Evolutionary conservation across 2,888 invertebrate species (phyloP).

Genomic region (Mesochorus sp.): DNA sequence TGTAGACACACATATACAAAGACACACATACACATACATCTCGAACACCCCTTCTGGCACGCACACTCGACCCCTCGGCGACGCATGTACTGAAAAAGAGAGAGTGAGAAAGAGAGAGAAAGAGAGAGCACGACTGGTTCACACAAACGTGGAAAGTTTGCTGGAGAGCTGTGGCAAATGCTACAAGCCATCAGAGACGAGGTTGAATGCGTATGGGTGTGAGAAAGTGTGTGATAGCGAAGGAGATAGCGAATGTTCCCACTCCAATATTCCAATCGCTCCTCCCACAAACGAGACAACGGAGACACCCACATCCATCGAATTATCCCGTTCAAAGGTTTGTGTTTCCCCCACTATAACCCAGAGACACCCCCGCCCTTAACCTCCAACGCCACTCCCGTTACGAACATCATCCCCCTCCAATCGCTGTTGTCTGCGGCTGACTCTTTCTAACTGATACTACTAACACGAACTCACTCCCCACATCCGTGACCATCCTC

Average conservation of each 20-base stretch:
- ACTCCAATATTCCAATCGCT: slow-evolving; percentile 13
- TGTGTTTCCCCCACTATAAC: slow-evolving; percentile 6
- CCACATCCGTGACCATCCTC: slow-evolving; percentile 6
- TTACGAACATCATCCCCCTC: slow-evolving; percentile 39
- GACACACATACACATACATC: slow-evolving; percentile 28
- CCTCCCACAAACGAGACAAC: slow-evolving; percentile 42
- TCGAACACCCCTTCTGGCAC: slow-evolving; percentile 6
- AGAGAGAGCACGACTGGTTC: slow-evolving; percentile 36
- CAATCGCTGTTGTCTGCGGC: not conserved
- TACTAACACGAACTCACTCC: slow-evolving; percentile 25
- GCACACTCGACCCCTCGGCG: slow-evolving; percentile 38
- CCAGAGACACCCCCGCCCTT: slow-evolving; percentile 16
- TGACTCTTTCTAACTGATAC: slow-evolving; percentile 47
- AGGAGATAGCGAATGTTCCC: slow-evolving; percentile 46
- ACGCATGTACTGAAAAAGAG: slow-evolving; percentile 37
- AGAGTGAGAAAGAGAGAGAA: slow-evolving; percentile 28
- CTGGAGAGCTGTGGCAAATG: slow-evolving; percentile 18
- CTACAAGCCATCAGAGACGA: not conserved
- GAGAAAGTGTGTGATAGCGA: slow-evolving; percentile 41
- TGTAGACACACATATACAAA: slow-evolving; percentile 9
- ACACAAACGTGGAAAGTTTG: slow-evolving; percentile 28
- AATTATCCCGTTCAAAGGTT: slow-evolving; percentile 32
- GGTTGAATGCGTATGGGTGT: slow-evolving; percentile 28
- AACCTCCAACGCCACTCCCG: slow-evolving; percentile 23
- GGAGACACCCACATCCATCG: slow-evolving; percentile 40